Conservation (phyloP, 2,797 vertebrate species). For the Brachymystax lenok region DNA sequence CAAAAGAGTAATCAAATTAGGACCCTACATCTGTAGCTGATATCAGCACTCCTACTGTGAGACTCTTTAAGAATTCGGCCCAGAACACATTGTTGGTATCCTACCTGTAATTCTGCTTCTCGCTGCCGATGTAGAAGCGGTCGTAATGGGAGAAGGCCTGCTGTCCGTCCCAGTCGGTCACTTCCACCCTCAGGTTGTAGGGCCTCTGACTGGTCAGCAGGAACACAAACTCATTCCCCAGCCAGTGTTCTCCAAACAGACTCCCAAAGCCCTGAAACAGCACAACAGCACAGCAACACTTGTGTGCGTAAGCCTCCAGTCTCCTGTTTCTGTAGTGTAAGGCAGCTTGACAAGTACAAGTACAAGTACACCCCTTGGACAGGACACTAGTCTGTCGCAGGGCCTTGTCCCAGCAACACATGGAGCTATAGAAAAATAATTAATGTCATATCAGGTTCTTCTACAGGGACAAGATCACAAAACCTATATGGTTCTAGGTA, state of each 20-base stretch:
- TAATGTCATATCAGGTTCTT: not conserved
- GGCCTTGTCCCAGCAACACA: not conserved
- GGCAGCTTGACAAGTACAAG: not conserved
- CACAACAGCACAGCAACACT: not conserved
- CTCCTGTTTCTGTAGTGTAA: no score
- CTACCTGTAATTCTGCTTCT: conserved; percentile 81
- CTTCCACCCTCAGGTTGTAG: conserved; percentile 81
- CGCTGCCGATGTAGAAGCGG: conserved; percentile 83
- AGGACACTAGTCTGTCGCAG: not conserved
- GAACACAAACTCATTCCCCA: conserved; percentile 86
- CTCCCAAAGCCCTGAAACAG: conserved; percentile 37
- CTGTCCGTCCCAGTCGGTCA: conserved; percentile 85
- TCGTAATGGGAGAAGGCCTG: conserved; percentile 82
- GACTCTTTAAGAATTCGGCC: not conserved
- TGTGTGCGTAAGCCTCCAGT: not conserved
- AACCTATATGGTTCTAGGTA: not conserved
- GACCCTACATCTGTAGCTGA: no score
- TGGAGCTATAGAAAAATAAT: not conserved
- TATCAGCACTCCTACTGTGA: not conserved
- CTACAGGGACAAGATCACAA: not conserved
- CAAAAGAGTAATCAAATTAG: no score
- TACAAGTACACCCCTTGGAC: not conserved
- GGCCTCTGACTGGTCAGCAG: conserved; percentile 82
- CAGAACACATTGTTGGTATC: not conserved
- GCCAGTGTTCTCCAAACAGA: conserved; percentile 84